A percentile compares a stretch with the other conserved stretches of the same genome.
Evolutionary conservation across 2,797 vertebrate genomes (phyloP).

Genomic region (Thunnus albacares): DNA sequence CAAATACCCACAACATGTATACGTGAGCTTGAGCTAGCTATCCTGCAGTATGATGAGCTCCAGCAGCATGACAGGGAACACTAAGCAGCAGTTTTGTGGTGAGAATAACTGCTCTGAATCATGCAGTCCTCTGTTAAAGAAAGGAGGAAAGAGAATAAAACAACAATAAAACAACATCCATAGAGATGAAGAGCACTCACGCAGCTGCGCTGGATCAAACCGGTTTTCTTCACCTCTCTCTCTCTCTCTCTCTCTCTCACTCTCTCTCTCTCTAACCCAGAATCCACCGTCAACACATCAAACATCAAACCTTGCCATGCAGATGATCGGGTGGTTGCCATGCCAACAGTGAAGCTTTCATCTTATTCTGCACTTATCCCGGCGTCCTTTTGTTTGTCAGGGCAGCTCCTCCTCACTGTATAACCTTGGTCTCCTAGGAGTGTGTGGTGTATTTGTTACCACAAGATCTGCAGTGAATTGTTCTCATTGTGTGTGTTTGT

Average conservation of each 20-base stretch:
- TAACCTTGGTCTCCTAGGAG: slow-evolving; percentile 42
- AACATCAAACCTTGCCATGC: slow-evolving; percentile 60
- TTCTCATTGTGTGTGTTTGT: slow-evolving; percentile 19
- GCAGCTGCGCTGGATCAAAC: slow-evolving; percentile 62
- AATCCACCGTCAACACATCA: slow-evolving; percentile 60
- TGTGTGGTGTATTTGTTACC: slow-evolving; percentile 44
- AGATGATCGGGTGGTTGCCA: slow-evolving; percentile 71
- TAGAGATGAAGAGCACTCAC: slow-evolving; percentile 42
- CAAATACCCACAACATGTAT: slow-evolving; percentile 4
- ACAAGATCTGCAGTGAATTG: slow-evolving; percentile 29
- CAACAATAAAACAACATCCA: slow-evolving; percentile 48
- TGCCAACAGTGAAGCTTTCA: slow-evolving; percentile 76
- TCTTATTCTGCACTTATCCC: slow-evolving; percentile 43
- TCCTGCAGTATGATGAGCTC: slow-evolving; percentile 13
- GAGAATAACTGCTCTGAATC: slow-evolving; percentile 29
- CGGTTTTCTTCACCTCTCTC: slow-evolving; percentile 52
- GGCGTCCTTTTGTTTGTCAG: slow-evolving; percentile 48
- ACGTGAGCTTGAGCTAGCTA: background rate
- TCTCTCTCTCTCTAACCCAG: slow-evolving; percentile 41
- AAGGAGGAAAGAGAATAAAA: slow-evolving; percentile 30
- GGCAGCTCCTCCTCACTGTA: slow-evolving; percentile 40
- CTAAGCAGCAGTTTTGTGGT: background rate
- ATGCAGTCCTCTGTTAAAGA: slow-evolving; percentile 8
- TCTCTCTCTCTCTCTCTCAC: slow-evolving; percentile 31
- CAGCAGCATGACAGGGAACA: slow-evolving; percentile 34